These are phyloP conservation scores for Drosophila kuntzei DNA, from an alignment of 2,888 invertebrate genomes.

Conservation along the genomic window DNA sequence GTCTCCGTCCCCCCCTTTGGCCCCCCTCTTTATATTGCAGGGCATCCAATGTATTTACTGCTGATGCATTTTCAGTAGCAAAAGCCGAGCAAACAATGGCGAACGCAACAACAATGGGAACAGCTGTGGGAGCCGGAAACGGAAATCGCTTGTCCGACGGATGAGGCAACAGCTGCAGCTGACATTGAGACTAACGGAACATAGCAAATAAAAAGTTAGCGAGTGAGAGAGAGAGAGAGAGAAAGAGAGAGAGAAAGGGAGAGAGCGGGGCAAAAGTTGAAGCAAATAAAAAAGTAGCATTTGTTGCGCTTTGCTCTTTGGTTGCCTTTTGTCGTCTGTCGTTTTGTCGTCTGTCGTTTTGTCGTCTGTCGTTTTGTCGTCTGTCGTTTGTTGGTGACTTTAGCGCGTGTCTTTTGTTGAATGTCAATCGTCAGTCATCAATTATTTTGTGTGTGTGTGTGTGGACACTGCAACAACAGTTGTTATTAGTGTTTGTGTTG, in stretches of 20 bases:
- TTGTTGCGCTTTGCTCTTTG: conserved; percentile 67
- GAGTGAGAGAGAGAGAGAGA: neutral
- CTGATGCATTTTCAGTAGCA: conserved; percentile 23
- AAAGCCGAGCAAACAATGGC: conserved; percentile 33
- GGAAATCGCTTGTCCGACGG: conserved; percentile 54
- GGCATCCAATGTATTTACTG: conserved; percentile 7
- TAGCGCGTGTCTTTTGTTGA: conserved; percentile 46
- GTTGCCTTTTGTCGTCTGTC: neutral
- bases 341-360: conserved; percentile 11
- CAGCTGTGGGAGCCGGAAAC: conserved; percentile 44
- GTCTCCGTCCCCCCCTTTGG: too few relatives aligned
- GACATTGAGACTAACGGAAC: conserved; percentile 34
- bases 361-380: conserved; percentile 9
- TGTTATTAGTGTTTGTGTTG: neutral
- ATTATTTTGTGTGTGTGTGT: conserved; percentile 3
- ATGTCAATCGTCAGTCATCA: conserved; percentile 46
- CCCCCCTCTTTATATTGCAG: neutral
- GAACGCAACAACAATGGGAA: conserved; percentile 20
- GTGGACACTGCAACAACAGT: neutral
- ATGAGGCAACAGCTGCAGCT: conserved; percentile 53
- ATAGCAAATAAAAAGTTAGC: neutral
- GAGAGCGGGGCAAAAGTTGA: neutral
- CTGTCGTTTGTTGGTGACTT: conserved; percentile 20
- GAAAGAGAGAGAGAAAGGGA: neutral
- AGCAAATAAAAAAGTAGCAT: conserved; percentile 33